These are phyloP conservation scores for Goniozus legneri DNA, from an alignment of 1,140 invertebrate species.

Conservation along the genomic window DNA sequence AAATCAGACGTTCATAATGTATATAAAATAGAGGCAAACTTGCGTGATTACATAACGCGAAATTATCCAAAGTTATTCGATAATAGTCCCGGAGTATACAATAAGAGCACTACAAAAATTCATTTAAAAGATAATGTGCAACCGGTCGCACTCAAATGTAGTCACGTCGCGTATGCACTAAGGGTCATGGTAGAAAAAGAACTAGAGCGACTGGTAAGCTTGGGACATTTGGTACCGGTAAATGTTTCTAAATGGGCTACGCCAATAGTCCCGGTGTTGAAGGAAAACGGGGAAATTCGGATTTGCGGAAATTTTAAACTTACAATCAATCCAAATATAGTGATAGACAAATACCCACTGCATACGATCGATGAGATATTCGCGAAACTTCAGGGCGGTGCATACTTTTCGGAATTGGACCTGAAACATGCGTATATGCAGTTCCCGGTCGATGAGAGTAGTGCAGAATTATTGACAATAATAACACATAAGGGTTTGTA, in stretches of 20 bases:
- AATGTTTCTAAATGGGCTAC: slow-evolving; percentile 15
- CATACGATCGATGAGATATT: slow-evolving; percentile 15
- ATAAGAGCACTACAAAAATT: slow-evolving; percentile 6
- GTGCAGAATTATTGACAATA: slow-evolving; percentile 27
- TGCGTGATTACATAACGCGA: slow-evolving; percentile 1
- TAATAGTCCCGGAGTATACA: neutral
- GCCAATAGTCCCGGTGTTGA: neutral
- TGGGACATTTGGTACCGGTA: slow-evolving; percentile 38
- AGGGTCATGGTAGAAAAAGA: slow-evolving; percentile 25
- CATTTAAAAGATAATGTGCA: slow-evolving; percentile 4
- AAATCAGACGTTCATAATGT: slow-evolving; percentile 9
- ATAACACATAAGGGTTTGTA: slow-evolving; percentile 48
- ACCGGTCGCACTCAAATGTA: slow-evolving; percentile 4
- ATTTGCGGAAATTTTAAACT: slow-evolving; percentile 6
- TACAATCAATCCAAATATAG: neutral
- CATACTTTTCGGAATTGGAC: neutral
- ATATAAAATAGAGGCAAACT: slow-evolving; percentile 1
- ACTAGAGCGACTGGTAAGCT: slow-evolving; percentile 23
- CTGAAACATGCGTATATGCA: slow-evolving; percentile 1
- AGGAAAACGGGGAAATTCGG: neutral
- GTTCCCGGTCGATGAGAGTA: slow-evolving; percentile 13
- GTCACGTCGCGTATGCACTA: slow-evolving; percentile 1
- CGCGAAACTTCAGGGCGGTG: slow-evolving; percentile 1
- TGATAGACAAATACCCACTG: slow-evolving; percentile 3
- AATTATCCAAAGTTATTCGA: neutral